Conservation (phyloP, 2,113 vertebrate species). For the Uria aalge region DNA sequence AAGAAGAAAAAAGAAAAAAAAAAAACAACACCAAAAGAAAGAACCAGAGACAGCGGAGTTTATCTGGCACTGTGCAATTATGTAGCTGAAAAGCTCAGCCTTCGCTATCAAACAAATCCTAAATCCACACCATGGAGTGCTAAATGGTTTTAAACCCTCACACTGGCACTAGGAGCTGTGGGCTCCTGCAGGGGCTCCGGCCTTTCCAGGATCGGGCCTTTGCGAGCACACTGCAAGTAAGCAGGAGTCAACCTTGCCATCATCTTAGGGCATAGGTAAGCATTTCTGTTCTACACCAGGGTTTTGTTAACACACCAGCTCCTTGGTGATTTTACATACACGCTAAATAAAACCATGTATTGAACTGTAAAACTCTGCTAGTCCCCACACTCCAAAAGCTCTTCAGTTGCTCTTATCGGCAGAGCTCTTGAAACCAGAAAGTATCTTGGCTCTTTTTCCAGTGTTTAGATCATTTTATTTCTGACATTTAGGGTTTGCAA, state of each 20-base stretch:
- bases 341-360: not conserved
- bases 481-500: not conserved
- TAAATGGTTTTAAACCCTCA: not conserved
- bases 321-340: not conserved
- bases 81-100: not conserved
- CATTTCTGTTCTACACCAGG: not conserved
- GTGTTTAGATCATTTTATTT: not conserved
- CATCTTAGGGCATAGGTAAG: rapidly evolving
- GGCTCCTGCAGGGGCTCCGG: rapidly evolving
- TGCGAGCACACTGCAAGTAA: not conserved
- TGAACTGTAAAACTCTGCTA: not conserved
- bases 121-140: rapidly evolving
- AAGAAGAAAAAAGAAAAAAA: not conserved
- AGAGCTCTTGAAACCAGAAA: not conserved
- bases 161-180: rapidly evolving
- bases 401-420: not conserved
- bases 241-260: not conserved
- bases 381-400: not conserved
- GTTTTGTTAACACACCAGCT: not conserved
- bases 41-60: not conserved
- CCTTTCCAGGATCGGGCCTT: not conserved
- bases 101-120: not conserved
- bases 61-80: not conserved
- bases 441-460: not conserved
- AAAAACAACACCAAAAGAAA: not conserved